phyloP scores from a whole-genome alignment of 2,797 vertebrate genomes.

The Bovichtus variegatus region DNA sequence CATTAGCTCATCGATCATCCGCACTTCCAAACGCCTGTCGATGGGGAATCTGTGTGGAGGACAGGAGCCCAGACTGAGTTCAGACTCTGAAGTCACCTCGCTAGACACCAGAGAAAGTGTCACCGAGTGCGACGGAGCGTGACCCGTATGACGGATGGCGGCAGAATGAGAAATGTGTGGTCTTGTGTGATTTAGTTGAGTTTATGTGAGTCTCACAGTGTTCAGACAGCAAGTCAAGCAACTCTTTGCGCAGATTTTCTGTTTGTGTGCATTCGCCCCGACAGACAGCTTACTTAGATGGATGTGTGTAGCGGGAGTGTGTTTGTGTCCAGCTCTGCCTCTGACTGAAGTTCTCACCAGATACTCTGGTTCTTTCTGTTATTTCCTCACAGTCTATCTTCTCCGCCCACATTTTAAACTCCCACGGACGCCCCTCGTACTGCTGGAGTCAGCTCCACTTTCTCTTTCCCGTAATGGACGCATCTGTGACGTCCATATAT shows the following conservation, averaged over 20 bases:
- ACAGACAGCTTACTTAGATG: neutral
- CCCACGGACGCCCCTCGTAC: too few species aligned
- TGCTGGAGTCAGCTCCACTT: neutral
- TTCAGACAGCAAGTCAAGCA: too few species aligned
- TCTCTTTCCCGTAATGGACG: neutral
- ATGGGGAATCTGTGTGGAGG: constrained; percentile 50
- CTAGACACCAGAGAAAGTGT: constrained; percentile 32
- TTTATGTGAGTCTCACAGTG: too few species aligned
- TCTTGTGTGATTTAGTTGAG: constrained; percentile 7
- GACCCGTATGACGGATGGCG: constrained; percentile 33
- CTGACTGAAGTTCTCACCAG: neutral
- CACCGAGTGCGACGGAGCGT: constrained; percentile 34
- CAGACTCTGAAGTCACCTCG: constrained; percentile 36
- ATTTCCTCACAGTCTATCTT: neutral
- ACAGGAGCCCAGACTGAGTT: constrained; percentile 45
- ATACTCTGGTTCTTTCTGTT: neutral
- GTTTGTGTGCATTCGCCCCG: neutral
- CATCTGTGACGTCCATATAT: neutral
- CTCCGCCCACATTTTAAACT: neutral
- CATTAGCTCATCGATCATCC: constrained; percentile 69
- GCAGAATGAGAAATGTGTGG: constrained; percentile 32
- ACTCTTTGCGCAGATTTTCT: too few species aligned
- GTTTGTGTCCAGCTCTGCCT: neutral
- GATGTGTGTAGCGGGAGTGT: neutral
- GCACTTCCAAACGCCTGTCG: constrained; percentile 46